Evolutionary conservation across 30 jellyfish, hydroid and myxozoan species (phyloP), one percentile per base, ranked within the genome.

Genomic region (Chrysaora quinquecirrha): DNA sequence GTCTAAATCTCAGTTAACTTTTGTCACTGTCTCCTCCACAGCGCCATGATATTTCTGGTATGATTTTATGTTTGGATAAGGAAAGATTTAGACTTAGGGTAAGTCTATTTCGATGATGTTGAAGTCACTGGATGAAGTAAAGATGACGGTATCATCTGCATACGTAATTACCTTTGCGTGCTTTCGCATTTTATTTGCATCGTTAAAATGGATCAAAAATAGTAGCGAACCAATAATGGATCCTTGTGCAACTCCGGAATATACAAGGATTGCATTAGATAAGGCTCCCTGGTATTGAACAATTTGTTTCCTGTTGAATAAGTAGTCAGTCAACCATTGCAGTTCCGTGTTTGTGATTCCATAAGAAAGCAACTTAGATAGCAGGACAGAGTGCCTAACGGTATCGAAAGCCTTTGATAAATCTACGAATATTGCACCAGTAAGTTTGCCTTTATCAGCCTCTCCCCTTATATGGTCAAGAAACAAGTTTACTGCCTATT

Each of bases 141-240:
- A 81, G 75, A 81, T 76, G 67, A 81, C 91, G 67, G 85, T 81
- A 85, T 81, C 85, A 43, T 81, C 76, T 81, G 91, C 83, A 81
- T 54, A 75, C 0, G 87, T 75, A 66, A 75, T 58, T 64, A 50
- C 67, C 62, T 76, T 34, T 34, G 77, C 38, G 47, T 64, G 48
- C 23, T 31, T 47, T 24, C 34, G 64, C 68, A 46, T 56, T 77
- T 70, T 48, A 7, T 24, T 7, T 64, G 58, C 58, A 64, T 27
- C 76, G 48, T 64, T 29, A 14, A 64, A 7, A 22, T 64, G 76
- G 24, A 64, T 14, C 7, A 64, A 58, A 24, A 64, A 64, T 58
- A 64, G 76, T 12, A 64, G 76, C 3, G 76, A 58, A 64, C 76
- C 76, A 14, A 64, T 14, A 3, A 64, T 64, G 61, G 48, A 64